A percentile compares a stretch with the other conserved stretches of the same genome.
These are phyloP conservation scores for Pseudochirops cupreus DNA, from an alignment of 2,797 vertebrate species.

Conservation along the genomic window DNA sequence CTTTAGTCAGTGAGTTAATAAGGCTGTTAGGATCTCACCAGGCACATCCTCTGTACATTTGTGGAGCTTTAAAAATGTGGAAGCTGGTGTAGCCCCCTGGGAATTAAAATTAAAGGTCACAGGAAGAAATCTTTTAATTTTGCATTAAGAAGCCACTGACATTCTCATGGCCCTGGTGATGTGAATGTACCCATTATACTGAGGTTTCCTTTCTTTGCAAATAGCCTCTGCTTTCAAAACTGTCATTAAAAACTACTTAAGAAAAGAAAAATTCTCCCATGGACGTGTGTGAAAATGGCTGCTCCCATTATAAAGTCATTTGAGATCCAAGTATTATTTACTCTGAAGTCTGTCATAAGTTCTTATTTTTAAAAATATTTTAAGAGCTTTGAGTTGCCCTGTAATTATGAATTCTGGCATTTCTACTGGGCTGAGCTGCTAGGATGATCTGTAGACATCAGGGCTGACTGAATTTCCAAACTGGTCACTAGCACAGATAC, in stretches of 20 bases:
- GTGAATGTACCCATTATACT: slow-evolving; percentile 64
- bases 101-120: slow-evolving; percentile 65
- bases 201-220: slow-evolving; percentile 63
- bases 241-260: slow-evolving; percentile 74
- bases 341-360: slow-evolving; percentile 55
- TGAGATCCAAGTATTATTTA: slow-evolving; percentile 60
- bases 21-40: slow-evolving; percentile 4
- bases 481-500: slow-evolving; percentile 29
- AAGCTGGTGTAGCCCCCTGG: slow-evolving; percentile 42
- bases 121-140: slow-evolving; percentile 70
- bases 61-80: slow-evolving; percentile 52
- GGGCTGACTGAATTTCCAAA: slow-evolving; percentile 54
- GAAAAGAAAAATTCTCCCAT: slow-evolving; percentile 69
- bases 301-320: slow-evolving; percentile 76
- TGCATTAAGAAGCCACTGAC: slow-evolving; percentile 60
- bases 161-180: slow-evolving; percentile 73
- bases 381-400: slow-evolving; percentile 37
- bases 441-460: slow-evolving; percentile 61
- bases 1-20: slow-evolving; percentile 37
- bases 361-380: slow-evolving; percentile 58
- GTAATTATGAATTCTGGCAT: slow-evolving; percentile 63
- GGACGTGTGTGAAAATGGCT: slow-evolving; percentile 66
- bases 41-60: neutral
- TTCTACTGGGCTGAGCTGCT: slow-evolving; percentile 41
- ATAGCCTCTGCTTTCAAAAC: slow-evolving; percentile 62